These are phyloP conservation scores for Steatornis caripensis DNA, from an alignment of 2,113 vertebrate species.

Conservation along the genomic window DNA sequence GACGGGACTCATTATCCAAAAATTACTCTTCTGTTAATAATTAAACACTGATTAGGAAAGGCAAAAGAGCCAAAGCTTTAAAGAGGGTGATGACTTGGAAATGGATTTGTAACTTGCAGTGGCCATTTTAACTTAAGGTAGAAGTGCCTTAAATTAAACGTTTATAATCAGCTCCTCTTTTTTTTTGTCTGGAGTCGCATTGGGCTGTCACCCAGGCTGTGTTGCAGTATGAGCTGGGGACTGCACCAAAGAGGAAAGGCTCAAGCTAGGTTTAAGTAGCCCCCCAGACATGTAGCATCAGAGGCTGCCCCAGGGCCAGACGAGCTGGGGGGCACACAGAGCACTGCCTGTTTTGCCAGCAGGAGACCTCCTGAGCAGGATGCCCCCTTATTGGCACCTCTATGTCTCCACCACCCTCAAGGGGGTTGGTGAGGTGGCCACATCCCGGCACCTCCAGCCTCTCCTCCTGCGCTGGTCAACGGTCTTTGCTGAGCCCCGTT, in stretches of 20 bases:
- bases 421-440: background rate
- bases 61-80: background rate
- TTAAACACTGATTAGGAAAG: background rate
- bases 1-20: background rate
- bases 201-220: background rate
- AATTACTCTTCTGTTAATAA: background rate
- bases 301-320: background rate
- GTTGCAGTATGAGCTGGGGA: background rate
- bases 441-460: background rate
- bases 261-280: background rate
- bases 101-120: background rate
- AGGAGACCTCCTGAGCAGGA: background rate
- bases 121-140: background rate
- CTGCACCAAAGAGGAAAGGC: background rate
- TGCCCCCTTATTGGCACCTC: rapidly evolving
- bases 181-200: background rate
- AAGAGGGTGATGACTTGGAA: background rate
- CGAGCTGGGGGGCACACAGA: background rate
- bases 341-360: background rate
- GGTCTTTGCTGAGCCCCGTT: rapidly evolving
- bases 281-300: rapidly evolving
- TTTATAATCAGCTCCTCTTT: background rate
- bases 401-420: background rate
- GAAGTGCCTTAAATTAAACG: background rate
- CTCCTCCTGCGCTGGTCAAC: background rate